Evolutionary conservation across 1,140 invertebrate genomes (phyloP), one percentile per base, ranked within the genome.

Genomic region (Trissolcus basalis): DNA sequence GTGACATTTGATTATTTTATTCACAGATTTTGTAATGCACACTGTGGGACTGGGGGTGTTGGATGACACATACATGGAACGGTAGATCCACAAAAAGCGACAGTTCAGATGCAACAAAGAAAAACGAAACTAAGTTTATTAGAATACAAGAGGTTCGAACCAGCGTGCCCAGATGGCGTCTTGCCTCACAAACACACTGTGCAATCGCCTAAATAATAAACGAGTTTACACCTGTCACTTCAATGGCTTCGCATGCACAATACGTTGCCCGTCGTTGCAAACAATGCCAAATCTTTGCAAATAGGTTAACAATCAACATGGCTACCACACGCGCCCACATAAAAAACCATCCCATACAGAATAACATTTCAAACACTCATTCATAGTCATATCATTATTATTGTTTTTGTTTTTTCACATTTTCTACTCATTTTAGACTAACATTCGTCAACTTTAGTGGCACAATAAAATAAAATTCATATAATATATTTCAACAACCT

Each of bases 171-270:
- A 60, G 47, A 69, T 58, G 55, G 13, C 51, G 19, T 32, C 19
- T 70, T 56, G 50, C 60, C 56, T 48, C 67, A 59, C 56, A 55
- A 60, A 70, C 60, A 55, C 16, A 11, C 35, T 54, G 27, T 32
- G 45, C 50, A 14, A 71, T 71, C 53, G 53, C 53, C 59, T 14
- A 63, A 64, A 72, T 61, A 70, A 70, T 70, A 70, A 70, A 70
- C 50, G 50, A 39, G 50, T 70, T 61, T 56, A 48, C 58, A 70
- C 67, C 67, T 70, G 67, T 61, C 67, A 16, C 19, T 12, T 44
- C 61, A 43, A 10, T 44, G 16, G n/a, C 13, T 44, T 51, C 27
- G 49, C 49, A 35, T 53, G 27, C 4, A 48, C 13, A 36, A 55
- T 56, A 51, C 36, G 13, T 16, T 50, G 56, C 41, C 13, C 35